Base-by-base conservation (phyloP, 2,888 invertebrate genomes). In the Eilema depressum region DNA sequence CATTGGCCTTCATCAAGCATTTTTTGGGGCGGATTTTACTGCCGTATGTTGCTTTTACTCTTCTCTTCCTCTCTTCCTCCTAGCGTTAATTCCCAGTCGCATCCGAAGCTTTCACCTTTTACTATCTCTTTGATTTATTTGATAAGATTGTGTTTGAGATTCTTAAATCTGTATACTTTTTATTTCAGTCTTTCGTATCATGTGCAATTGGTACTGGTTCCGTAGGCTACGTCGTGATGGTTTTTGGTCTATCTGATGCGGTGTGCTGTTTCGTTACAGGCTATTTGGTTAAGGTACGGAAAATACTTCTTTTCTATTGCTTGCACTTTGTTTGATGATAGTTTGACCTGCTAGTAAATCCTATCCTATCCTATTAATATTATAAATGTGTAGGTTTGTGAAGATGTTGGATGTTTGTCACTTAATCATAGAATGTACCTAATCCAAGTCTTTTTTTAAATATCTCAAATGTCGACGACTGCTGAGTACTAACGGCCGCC, bases 1-100 rank as follows among this genome's bases (percentile, higher is more conserved):
- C 93, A 95, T 96, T 56, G 97, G 97, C 0, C 88, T 96, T 73
- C 96, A 97, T 81, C 97, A 97, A 87, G 97, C 97, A 0, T 97
- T 96, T 89, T 95, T 97, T 63, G 96, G 96, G 0, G 97, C 96
- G 68, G 96, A 96, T 76, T 95, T 94, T 75, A 95, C 94, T 59
- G 93, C 95, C 68, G 96, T 96, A 66, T 23, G 60, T 67, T 23
- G 20, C 25, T 66, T 25, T 37, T n/a, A n/a, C n/a, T n/a, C n/a
- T n/a, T n/a, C n/a, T n/a, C n/a, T n/a, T n/a, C n/a, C n/a, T n/a
- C n/a, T n/a, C n/a, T n/a, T n/a, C n/a, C n/a, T n/a, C n/a, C n/a
- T n/a, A n/a, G n/a, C n/a, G n/a, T n/a, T n/a, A n/a, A n/a, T n/a
- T n/a, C n/a, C n/a, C n/a, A n/a, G n/a, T n/a, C n/a, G n/a, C n/a